These are phyloP conservation scores for Microtus montanus DNA, from an alignment of 2,113 vertebrate genomes.

Conservation along the genomic window DNA sequence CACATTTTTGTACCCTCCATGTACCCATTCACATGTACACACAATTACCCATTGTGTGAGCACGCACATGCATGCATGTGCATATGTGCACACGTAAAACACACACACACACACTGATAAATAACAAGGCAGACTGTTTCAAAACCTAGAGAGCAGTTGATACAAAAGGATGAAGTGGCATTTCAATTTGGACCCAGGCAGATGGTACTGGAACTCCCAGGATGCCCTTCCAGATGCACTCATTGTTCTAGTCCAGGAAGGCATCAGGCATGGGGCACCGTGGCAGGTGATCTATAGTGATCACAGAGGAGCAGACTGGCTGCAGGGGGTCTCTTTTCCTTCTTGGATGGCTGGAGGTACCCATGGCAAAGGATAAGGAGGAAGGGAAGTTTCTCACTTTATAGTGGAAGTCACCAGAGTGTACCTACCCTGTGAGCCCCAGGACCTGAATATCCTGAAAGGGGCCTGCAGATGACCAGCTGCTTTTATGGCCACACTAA, in stretches of 20 bases:
- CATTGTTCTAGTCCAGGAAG: accelerated
- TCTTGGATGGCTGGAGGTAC: neutral
- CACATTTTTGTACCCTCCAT: no score
- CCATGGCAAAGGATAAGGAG: no score
- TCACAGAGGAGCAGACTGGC: accelerated
- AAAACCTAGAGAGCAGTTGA: neutral
- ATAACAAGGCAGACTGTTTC: neutral
- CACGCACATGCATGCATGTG: neutral
- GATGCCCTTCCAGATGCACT: accelerated
- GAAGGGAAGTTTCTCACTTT: accelerated
- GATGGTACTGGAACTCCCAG: accelerated
- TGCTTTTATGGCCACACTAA: accelerated
- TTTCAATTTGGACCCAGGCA: neutral
- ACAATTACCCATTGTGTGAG: neutral
- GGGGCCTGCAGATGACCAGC: neutral
- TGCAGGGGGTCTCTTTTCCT: accelerated
- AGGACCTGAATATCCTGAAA: neutral
- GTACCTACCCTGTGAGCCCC: accelerated
- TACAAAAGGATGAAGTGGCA: neutral
- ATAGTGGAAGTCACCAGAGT: accelerated
- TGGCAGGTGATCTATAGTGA: accelerated
- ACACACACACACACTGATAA: neutral
- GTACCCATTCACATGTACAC: neutral
- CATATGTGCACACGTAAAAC: no score
- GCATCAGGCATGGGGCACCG: accelerated